Evolutionary conservation across 2,888 invertebrate genomes (phyloP), one percentile per base, ranked within the genome.

Genomic region (Nomada lathburiana): DNA sequence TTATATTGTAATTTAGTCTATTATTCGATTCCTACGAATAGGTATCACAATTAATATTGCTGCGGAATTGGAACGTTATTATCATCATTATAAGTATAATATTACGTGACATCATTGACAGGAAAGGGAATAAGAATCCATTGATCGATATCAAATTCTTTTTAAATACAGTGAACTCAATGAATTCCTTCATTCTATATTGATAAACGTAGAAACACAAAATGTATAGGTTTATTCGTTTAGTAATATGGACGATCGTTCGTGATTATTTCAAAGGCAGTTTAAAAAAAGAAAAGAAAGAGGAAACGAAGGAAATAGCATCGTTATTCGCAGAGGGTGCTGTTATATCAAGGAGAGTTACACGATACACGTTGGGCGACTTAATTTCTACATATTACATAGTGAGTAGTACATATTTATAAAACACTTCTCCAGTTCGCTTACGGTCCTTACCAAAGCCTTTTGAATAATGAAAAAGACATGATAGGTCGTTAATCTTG

Each of bases 41-140:
- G 78, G 75, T 81, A 76, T 83, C 67, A 62, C 76, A 80, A 62
- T 72, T 73, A 85, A 88, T 87, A 83, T 81, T 83, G 88, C 87
- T 88, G 77, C 81, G 88, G 88, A 87, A 87, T 87, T 87, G 88
- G 88, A 85, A 79, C 76, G 59, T 80, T 80, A 71, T 82, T 73
- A 82, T 82, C 70, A 71, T 80, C 72, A 81, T 81, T 72, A 83
- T 74, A 80, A 76, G 64, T 74, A 72, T 65, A 68, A 29, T 55
- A 64, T 36, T 71, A 65, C 16, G 47, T 47, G 67, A 62, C 47
- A 20, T 71, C 60, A 59, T 73, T 79, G 26, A 71, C 83, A 64
- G 68, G 23, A 50, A 76, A 71, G 36, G 65, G 20, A 50, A 52
- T 59, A 69, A 63, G 57, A 50, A 75, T 83, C 69, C 47, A 75